Base-by-base conservation (phyloP, 2,797 vertebrate genomes). In the Sebastes itinus region DNA sequence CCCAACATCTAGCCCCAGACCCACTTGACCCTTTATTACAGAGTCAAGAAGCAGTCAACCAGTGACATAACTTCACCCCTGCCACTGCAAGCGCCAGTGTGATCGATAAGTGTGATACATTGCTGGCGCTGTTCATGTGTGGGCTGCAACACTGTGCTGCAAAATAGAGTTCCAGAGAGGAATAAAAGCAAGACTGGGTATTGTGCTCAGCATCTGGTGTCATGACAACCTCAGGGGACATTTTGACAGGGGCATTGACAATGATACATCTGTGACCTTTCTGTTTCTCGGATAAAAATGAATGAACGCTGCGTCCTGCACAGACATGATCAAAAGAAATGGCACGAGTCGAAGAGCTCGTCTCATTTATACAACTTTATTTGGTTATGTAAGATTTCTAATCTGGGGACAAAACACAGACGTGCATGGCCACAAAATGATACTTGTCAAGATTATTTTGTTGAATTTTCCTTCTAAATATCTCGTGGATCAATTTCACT, bases 251-350 rank as follows among this genome's bases (percentile, higher is more conserved):
- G 32, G 28, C 75, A 83, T 5, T 77, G 85, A 89, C 81, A 78
- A 84, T 90, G 92, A 93, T 91, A 75, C 85, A 94, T 89, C 80
- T 89, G 83, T 92, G 92, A 94, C 93, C 93, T 94, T 95, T 94
- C n/a, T 28, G 62, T 80, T 88, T 75, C 56, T 81, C 66, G n/a
- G 66, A 87, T 82, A 85, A 85, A 88, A 87, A 93, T 75, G 62
- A 89, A 92, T 89, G 81, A 82, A 81, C 22, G 68, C 49, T 61
- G 72, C 6, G 6, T 32, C 69, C 58, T 49, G 59, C 14, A 49
- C 35, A 67, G 81, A 81, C 73, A 83, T 42, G 69, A 90, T 79
- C n/a, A 80, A 85, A 87, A 89, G 56, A 66, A 88, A 85, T 63
- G 55, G 75, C 5, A 4, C 22, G 46, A 54, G 68, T 64, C 46